Percentiles rank a stretch among this genome's conserved stretches.
Conservation (phyloP, 2,113 vertebrate species). For the Chelonoidis abingdonii region DNA sequence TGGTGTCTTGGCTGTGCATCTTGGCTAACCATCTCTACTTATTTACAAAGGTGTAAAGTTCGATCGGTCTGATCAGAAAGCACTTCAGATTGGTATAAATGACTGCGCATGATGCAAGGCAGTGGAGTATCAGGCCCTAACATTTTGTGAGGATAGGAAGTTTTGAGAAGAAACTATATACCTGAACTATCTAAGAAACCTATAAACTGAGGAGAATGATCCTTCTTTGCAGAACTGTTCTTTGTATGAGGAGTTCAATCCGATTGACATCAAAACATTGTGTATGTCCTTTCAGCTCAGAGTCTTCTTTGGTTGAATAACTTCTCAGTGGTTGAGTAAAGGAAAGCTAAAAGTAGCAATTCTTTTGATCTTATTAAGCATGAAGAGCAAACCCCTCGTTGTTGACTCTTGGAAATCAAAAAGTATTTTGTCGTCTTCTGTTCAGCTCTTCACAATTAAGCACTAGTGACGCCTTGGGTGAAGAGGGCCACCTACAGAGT, state of each 20-base stretch:
- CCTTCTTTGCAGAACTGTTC: not conserved
- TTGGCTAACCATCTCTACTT: not conserved
- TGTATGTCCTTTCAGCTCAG: not conserved
- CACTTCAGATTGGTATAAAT: not conserved
- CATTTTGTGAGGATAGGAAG: rapidly evolving
- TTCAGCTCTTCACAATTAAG: not conserved
- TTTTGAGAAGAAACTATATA: not conserved
- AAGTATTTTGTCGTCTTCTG: not conserved
- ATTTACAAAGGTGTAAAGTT: not conserved
- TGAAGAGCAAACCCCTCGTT: not conserved
- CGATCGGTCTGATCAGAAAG: rapidly evolving
- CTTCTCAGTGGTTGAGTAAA: not conserved
- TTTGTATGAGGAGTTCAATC: not conserved
- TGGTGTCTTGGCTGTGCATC: not conserved
- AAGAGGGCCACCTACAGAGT: not conserved
- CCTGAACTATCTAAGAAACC: not conserved
- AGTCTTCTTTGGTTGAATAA: not conserved
- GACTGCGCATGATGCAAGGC: no score
- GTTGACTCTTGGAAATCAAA: not conserved
- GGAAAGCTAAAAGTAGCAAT: not conserved
- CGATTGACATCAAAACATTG: rapidly evolving
- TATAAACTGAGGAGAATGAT: not conserved
- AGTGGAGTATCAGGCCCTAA: not conserved
- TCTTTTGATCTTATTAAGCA: not conserved
- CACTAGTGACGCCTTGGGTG: not conserved